Evolutionary conservation across 2,113 vertebrate species (phyloP).

Genomic region (Triplophysa siluroides): DNA sequence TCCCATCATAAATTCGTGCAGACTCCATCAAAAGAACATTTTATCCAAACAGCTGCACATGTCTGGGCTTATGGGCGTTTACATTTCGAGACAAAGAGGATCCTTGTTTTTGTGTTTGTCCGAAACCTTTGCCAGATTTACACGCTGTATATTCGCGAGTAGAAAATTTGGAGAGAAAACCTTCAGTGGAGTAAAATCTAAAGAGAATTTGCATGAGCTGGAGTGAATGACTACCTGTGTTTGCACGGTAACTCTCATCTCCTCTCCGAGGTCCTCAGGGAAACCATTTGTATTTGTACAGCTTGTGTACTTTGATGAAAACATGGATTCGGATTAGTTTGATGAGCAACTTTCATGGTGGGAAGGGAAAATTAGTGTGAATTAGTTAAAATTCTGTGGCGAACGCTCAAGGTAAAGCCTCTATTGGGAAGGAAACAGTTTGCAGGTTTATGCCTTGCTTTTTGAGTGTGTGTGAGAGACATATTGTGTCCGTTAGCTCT

Average conservation of each 20-base stretch:
- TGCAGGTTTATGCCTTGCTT: not conserved
- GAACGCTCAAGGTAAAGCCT: constrained; percentile 2
- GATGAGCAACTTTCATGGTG: constrained; percentile 15
- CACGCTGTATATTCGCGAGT: not conserved
- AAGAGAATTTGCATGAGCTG: not conserved
- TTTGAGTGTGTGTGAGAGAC: not conserved
- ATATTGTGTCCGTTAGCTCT: constrained; percentile 10
- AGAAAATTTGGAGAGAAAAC: not conserved
- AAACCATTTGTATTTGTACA: constrained; percentile 15
- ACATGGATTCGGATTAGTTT: constrained; percentile 16
- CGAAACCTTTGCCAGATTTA: not conserved
- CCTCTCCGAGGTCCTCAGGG: constrained; percentile 9
- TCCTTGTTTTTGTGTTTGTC: not conserved
- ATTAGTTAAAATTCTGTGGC: no score
- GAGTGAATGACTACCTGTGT: not conserved
- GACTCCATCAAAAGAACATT: constrained; percentile 13
- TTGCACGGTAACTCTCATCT: not conserved
- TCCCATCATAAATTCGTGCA: constrained; percentile 23
- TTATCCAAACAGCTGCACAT: not conserved
- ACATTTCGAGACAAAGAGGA: not conserved
- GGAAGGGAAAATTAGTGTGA: not conserved
- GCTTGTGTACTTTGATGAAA: constrained; percentile 19
- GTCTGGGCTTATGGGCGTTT: not conserved
- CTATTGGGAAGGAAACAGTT: constrained; percentile 6
- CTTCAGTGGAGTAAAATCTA: not conserved